Evolutionary conservation across 2,888 invertebrate species (phyloP).

Genomic region (Hydrotaea cyrtoneurina): DNA sequence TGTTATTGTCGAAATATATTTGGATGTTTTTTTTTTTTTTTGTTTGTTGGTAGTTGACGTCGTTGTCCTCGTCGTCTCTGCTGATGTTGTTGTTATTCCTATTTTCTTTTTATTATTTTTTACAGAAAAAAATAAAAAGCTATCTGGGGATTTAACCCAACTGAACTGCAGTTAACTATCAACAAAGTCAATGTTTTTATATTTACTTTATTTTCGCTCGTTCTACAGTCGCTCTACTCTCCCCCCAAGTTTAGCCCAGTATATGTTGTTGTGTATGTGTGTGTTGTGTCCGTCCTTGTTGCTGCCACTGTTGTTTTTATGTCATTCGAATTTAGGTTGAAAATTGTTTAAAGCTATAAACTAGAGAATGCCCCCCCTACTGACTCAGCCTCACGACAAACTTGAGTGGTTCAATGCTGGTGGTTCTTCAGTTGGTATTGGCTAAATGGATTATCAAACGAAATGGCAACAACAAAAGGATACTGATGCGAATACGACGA

Average conservation of each 20-base stretch:
- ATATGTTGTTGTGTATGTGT: slow-evolving; percentile 27
- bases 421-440: slow-evolving; percentile 11
- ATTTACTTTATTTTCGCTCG: slow-evolving; percentile 40
- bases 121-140: slow-evolving; percentile 50
- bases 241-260: background rate
- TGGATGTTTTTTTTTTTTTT: slow-evolving; percentile 53
- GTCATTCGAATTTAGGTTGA: slow-evolving; percentile 46
- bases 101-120: slow-evolving; percentile 42
- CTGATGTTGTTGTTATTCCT: slow-evolving; percentile 23
- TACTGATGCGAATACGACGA: slow-evolving; percentile 20
- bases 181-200: slow-evolving; percentile 50
- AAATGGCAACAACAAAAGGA: background rate
- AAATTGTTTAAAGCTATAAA: slow-evolving; percentile 42
- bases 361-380: background rate
- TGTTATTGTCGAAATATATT: slow-evolving; percentile 71
- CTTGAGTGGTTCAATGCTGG: background rate
- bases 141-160: slow-evolving; percentile 58
- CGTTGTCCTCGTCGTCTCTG: slow-evolving; percentile 33
- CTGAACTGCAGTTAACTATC: slow-evolving; percentile 63
- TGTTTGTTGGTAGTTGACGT: slow-evolving; percentile 52
- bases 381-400: background rate
- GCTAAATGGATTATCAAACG: slow-evolving; percentile 31
- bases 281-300: too few relatives aligned
- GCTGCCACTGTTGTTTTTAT: slow-evolving; percentile 50
- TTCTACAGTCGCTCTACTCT: slow-evolving; percentile 1